Evolutionary conservation across 2,888 invertebrate species (phyloP), one percentile per base, ranked within the genome.

Genomic region (Aplocera efformata): DNA sequence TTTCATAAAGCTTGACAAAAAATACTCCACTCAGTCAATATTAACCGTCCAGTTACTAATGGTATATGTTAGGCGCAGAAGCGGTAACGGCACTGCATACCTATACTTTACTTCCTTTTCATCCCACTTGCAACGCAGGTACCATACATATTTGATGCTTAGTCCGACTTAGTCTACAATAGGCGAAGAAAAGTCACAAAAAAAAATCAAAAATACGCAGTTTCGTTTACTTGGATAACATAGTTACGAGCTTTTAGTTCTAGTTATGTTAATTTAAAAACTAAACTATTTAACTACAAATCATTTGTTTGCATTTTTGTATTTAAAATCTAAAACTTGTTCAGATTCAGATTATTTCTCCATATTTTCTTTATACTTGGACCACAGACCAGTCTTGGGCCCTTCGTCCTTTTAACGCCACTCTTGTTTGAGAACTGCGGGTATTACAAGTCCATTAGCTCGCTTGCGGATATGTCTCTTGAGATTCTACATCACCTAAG

Each of bases 391-490:
- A 26, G 35, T 26, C 79, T 68, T 72, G 72, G 70, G 72, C 60
- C 74, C 73, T 77, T 76, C 69, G 82, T 83, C 86, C 85, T 86
- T 85, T 84, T 84, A 84, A 86, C 83, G 85, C 85, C 85, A 85
- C 79, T 79, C 66, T 60, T 88, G 77, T 88, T 86, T 86, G 84
- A 74, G 75, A 76, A 78, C 71, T 67, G 65, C 71, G 80, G 78
- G 79, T 84, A 85, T 84, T 82, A 86, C 86, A 84, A 78, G 79
- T 83, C 86, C 86, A 88, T 88, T 88, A 86, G 75, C 78, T 76
- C 73, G 68, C 76, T 80, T 73, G 84, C 82, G 72, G 82, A 84
- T 81, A 80, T 76, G 70, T 72, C 69, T 63, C 59, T 58, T 61
- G 62, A 50, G 57, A 58, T 53, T 52, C 48, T 56, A 44, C 50